Evolutionary conservation across 1,140 invertebrate genomes (phyloP), one percentile per base, ranked within the genome.

Genomic region (Yoshiicerus persimilis): DNA sequence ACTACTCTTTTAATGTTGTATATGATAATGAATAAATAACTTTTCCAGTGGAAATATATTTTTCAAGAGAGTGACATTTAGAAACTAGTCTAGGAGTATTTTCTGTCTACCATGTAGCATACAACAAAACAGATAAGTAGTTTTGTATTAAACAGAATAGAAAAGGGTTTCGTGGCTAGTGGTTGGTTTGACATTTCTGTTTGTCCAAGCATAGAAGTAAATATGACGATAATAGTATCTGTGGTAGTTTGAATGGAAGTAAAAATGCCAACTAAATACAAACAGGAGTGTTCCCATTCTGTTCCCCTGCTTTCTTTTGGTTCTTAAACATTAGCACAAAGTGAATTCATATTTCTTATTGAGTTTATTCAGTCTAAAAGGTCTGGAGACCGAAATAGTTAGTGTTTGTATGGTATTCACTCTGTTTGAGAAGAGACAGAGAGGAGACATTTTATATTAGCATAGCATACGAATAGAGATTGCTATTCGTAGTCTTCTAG

Each of bases 381-480:
- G 25, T 70, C 66, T 70, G 13, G 13, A 56, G 38, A 56, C 16
- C 16, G n/a, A 56, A 56, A 34, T 84, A 23, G 30, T 34, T 36
- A 25, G 84, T 34, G 36, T 41, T 30, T 39, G 39, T 47, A 10
- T 84, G 84, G 39, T 5, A 56, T 41, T 83, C 20, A 83, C 25
- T 30, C 38, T 25, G 23, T 47, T 39, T 75, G 34, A 70, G 36
- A 87, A 75, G 86, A 64, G 25, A 30, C 30, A 20, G 25, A 70
- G 66, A n/a, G n/a, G n/a, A n/a, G n/a, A n/a, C n/a, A n/a, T n/a
- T 70, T 13, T 75, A 85, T 75, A 88, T 80, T 88, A 88, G 87
- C 70, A 86, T 86, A 88, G 25, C 30, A 25, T 70, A 2, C 10
- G 64, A 25, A 70, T 11, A 70, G 25, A 70, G 66, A 16, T 70